These are phyloP conservation scores for Anadara kagoshimensis DNA, from an alignment of 1,140 invertebrate species.

Conservation along the genomic window DNA sequence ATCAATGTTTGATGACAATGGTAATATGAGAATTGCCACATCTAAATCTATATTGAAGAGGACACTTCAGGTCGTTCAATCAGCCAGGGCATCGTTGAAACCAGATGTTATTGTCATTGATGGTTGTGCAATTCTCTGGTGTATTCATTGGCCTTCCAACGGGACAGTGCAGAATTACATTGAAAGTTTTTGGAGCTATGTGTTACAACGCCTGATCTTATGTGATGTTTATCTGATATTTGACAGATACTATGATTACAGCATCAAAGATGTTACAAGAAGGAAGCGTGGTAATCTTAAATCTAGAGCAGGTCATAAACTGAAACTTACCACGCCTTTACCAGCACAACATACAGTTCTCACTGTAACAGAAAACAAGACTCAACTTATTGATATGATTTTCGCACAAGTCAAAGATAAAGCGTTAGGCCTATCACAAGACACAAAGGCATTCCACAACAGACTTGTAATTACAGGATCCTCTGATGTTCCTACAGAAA, in stretches of 20 bases:
- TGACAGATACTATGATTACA: conserved; percentile 31
- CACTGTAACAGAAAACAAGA: neutral
- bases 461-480: neutral
- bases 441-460: neutral
- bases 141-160: conserved; percentile 31
- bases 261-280: conserved; percentile 27
- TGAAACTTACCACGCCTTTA: neutral
- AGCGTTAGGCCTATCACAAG: neutral
- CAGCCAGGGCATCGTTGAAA: neutral
- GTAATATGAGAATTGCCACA: conserved; percentile 11
- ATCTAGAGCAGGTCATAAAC: neutral
- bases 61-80: neutral
- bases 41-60: conserved; percentile 27
- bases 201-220: neutral
- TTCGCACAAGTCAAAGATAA: neutral
- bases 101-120: conserved; percentile 20
- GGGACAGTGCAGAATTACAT: conserved; percentile 18
- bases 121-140: conserved; percentile 45
- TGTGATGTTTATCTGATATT: conserved; percentile 34
- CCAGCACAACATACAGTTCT: neutral
- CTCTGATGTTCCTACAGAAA: neutral
- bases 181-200: conserved; percentile 3
- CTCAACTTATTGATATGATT: conserved; percentile 17
- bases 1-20: conserved; percentile 33
- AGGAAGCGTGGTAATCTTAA: neutral